Evolutionary conservation across 2,888 invertebrate species (phyloP), one percentile per base, ranked within the genome.

Genomic region (Sinohyriopsis cumingii): DNA sequence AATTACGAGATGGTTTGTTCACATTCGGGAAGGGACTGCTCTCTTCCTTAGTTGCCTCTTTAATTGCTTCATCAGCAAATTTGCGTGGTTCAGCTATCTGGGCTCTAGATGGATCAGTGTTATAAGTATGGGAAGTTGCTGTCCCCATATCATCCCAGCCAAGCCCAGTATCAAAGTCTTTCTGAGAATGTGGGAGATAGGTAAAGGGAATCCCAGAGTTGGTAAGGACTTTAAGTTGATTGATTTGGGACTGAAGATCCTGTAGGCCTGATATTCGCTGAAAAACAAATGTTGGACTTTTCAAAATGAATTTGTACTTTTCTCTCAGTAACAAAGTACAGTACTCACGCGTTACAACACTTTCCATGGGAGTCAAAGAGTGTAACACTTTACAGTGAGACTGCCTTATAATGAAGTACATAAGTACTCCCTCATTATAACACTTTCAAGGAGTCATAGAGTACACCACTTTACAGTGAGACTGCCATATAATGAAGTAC

Each of bases 221-320:
- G 54, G 72, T 71, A 22, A 77, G 73, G 59, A 80, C 78, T 65
- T 81, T 82, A 59, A 85, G 67, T 59, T 80, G 81, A 67, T 84
- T 82, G 45, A 85, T 70, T 75, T 85, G 83, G 24, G 78, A 72
- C 73, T 84, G 84, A 20, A 84, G 76, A 67, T 84, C 82, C 57
- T 84, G 82, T n/a, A 85, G 69, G 65, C 83, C 86, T 61, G 79
- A 74, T 33, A 82, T 66, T 62, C 85, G 80, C 86, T 86, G 82
- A 71, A 84, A 84, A 62, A 65, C 63, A 66, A 61, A 15, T 45
- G 45, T 45, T 45, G 15, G 45, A 45, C 15, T 45, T 12, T 45
- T 45, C 15, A 45, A 33, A 12, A 45, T 45, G 45, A 45, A 15
- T 45, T 3, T 45, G 45, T 15, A 45, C 45, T 45, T 45, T 2